Conservation (phyloP, 2,113 vertebrate genomes). For the Eudorcas thomsonii region DNA sequence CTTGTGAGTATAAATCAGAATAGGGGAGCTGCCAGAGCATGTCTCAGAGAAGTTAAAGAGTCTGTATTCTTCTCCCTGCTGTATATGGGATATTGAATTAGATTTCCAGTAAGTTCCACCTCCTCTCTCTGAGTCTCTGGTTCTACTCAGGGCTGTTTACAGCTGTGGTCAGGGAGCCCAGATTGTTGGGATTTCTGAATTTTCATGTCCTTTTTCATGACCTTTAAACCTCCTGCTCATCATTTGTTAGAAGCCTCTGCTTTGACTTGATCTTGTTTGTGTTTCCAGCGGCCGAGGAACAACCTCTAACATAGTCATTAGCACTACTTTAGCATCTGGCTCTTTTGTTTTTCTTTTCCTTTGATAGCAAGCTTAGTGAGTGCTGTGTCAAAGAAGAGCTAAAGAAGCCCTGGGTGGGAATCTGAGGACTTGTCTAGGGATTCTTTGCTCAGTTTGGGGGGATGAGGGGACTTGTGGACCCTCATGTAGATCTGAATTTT, state of each 20-base stretch:
- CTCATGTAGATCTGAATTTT: background rate
- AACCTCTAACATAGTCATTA: too few species aligned
- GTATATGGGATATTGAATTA: background rate
- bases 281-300: accelerated
- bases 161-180: background rate
- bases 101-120: background rate
- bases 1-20: background rate
- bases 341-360: background rate
- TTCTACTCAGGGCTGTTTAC: background rate
- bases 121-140: background rate
- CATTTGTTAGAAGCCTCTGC: background rate
- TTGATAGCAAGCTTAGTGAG: background rate
- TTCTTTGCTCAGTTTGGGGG: background rate
- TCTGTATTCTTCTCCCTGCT: background rate
- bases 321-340: background rate
- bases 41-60: background rate
- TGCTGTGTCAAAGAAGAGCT: background rate
- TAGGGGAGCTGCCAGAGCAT: background rate
- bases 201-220: background rate
- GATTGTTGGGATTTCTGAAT: background rate
- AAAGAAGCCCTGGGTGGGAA: background rate
- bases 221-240: background rate
- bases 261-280: background rate
- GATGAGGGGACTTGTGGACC: background rate
- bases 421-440: background rate